phyloP scores from a whole-genome alignment of 2,888 invertebrate species.

The Ichneumon xanthorius region DNA sequence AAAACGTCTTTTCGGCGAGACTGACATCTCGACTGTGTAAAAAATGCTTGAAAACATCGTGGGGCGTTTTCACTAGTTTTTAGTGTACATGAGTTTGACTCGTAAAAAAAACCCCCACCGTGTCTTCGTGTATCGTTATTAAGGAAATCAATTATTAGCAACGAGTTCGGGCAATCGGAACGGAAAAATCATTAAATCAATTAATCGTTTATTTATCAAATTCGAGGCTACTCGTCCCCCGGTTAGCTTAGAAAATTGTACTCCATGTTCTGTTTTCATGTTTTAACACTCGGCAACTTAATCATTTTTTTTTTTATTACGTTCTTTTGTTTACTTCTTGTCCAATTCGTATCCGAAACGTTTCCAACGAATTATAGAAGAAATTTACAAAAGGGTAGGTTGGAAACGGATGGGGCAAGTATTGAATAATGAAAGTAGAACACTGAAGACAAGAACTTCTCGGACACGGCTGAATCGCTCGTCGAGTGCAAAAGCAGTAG shows the following conservation, averaged over 20 bases:
- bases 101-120: background rate
- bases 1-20: background rate
- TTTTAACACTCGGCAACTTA: background rate
- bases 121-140: background rate
- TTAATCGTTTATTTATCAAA: background rate
- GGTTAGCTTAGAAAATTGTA: background rate
- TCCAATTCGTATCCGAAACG: background rate
- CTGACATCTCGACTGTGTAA: slow-evolving; percentile 36
- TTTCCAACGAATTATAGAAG: background rate
- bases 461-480: background rate
- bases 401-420: background rate
- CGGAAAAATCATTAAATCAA: background rate
- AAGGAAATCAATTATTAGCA: background rate
- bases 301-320: background rate
- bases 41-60: slow-evolving; percentile 14
- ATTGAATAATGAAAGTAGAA: background rate
- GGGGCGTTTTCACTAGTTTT: background rate
- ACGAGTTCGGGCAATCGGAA: background rate
- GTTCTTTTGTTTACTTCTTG: background rate
- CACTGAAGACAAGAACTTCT: background rate
- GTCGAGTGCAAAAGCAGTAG: background rate
- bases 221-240: background rate
- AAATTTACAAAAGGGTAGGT: background rate
- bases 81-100: background rate
- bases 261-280: background rate